Evolutionary conservation across 2,888 invertebrate species (phyloP), one percentile per base, ranked within the genome.

Genomic region (Drosophila nr. medialis): DNA sequence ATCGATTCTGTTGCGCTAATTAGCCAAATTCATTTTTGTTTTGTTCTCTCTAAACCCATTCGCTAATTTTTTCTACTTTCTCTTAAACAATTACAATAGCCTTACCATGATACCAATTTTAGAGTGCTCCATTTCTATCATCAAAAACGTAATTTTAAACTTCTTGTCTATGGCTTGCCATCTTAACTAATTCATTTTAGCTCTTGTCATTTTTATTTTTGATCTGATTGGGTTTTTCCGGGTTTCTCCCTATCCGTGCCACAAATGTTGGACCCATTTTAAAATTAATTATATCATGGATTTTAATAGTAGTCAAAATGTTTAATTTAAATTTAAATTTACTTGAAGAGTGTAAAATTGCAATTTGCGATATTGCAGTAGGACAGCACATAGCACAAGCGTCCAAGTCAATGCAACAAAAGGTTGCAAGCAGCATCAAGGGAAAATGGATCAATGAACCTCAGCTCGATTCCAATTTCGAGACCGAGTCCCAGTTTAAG

Each of bases 401-500:
- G 54, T 30, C 51, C 54, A 54, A n/a, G 61, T 58, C 58, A 54
- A 64, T 64, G 54, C 40, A 67, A 38, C 24, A 56, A 30, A 36
- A 62, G 66, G 13, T 56, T 55, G 48, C 36, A 42, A 45, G 59
- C 48, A 51, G 32, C 40, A 49, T 32, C 21, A 55, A 55, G 50
- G 24, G 49, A 53, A 71, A 86, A 71, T 82, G 74, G 86, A 86
- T 86, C 86, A 86, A 83, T 82, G 89, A 86, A 89, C 86, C 87
- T 77, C 66, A 65, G 54, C 56, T 30, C 49, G 32, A 30, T 40
- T 40, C 13, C 38, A n/a, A 29, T 27, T 55, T 27, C 30, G 6
- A 54, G 27, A 21, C 54, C 5, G 15, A 18, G 29, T n/a, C 29
- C 5, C 18, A 29, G 36, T 21, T 38, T 30, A 21, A 38, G 55